Conservation (phyloP, 2,113 vertebrate genomes). For the Myrmecobius fasciatus region DNA sequence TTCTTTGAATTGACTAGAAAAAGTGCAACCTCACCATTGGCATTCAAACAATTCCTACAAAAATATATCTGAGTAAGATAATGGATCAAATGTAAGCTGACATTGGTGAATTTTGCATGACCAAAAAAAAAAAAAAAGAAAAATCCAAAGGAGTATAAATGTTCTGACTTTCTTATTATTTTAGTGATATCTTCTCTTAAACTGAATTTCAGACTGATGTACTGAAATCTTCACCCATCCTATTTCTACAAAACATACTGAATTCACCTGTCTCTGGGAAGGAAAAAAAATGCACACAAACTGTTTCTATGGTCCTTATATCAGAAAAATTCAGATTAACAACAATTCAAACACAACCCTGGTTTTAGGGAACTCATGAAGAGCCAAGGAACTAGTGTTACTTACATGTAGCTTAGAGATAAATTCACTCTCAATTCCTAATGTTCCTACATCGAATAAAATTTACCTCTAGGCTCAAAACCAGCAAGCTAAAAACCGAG, state of each 20-base stretch:
- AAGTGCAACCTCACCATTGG: slow-evolving; percentile 42
- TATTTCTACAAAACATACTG: neutral
- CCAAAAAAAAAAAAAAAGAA: slow-evolving; percentile 44
- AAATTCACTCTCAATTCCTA: slow-evolving; percentile 30
- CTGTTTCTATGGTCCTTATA: neutral
- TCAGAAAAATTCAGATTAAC: neutral
- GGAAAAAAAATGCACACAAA: too few relatives aligned
- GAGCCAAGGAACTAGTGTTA: neutral
- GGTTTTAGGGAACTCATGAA: slow-evolving; percentile 6
- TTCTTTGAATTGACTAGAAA: slow-evolving; percentile 54
- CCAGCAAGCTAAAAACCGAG: neutral
- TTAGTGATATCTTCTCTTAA: slow-evolving; percentile 18
- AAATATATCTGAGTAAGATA: slow-evolving; percentile 44
- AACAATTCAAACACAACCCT: neutral
- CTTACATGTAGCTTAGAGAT: slow-evolving; percentile 16
- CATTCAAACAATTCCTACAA: slow-evolving; percentile 36
- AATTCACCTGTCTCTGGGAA: neutral
- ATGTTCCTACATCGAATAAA: neutral
- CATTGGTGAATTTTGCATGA: slow-evolving; percentile 27
- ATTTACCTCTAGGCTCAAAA: slow-evolving; percentile 3
- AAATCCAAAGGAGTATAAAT: slow-evolving; percentile 5
- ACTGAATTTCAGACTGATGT: neutral
- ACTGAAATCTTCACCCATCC: neutral
- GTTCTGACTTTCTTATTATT: slow-evolving; percentile 1
- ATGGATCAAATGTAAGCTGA: slow-evolving; percentile 52